Percentiles rank a stretch among this genome's conserved stretches.
Conservation (phyloP, 2,113 vertebrate species). For the Podarcis cretensis region DNA sequence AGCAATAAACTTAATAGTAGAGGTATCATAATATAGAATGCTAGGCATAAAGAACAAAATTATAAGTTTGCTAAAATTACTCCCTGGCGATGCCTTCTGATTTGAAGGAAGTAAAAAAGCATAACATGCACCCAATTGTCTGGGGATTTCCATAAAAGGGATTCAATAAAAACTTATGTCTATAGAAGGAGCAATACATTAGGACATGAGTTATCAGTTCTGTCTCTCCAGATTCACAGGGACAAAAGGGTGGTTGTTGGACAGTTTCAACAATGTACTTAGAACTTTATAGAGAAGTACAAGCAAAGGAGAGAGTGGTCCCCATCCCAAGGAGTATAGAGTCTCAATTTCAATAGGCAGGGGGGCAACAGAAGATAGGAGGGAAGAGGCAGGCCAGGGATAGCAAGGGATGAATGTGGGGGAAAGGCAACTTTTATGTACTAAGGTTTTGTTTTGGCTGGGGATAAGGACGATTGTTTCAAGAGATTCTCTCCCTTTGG, state of each 20-base stretch:
- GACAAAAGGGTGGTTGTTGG: neutral
- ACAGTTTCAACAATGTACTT: neutral
- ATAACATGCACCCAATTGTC: too few species aligned
- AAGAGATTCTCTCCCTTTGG: neutral
- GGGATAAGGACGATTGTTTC: neutral
- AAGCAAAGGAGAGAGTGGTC: neutral
- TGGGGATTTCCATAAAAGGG: too few species aligned
- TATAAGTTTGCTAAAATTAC: too few species aligned
- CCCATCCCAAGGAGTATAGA: neutral
- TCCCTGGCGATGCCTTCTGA: too few species aligned
- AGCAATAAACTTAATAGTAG: too few species aligned
- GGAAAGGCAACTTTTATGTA: neutral
- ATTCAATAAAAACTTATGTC: too few species aligned
- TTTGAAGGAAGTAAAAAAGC: too few species aligned
- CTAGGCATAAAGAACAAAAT: too few species aligned
- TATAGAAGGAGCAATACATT: too few species aligned
- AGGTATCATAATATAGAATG: too few species aligned
- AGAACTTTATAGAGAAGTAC: neutral
- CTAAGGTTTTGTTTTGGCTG: neutral
- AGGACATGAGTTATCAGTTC: too few species aligned
- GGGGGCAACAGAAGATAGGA: neutral
- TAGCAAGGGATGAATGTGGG: neutral
- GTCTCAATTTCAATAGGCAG: neutral
- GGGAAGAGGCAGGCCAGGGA: neutral
- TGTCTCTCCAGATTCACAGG: too few species aligned